Conservation (phyloP, 1,140 invertebrate species). For the Drosophila repletoides region DNA sequence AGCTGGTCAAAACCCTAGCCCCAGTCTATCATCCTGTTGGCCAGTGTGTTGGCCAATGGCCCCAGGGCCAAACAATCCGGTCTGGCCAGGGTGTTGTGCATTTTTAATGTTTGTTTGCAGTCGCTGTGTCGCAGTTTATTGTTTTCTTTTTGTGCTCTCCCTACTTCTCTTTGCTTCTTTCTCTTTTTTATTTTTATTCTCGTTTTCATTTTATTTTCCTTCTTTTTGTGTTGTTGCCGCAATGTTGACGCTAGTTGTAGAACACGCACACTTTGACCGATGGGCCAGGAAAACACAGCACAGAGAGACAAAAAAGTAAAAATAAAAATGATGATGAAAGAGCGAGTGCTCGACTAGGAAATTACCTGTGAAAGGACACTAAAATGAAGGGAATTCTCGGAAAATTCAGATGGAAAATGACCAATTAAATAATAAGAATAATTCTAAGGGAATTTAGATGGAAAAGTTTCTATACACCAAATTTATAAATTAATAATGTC, state of each 20-base stretch:
- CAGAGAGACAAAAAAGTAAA: not conserved
- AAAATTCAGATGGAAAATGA: too few species aligned
- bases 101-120: constrained; percentile 68
- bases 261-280: constrained; percentile 50
- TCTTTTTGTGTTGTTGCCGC: constrained; percentile 25
- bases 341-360: not conserved
- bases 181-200: not conserved
- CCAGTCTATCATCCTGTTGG: not conserved
- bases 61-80: constrained; percentile 3
- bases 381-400: too few species aligned
- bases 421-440: too few species aligned
- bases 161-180: not conserved
- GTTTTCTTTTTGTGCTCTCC: constrained; percentile 1
- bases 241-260: constrained; percentile 41
- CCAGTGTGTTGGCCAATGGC: constrained; percentile 19
- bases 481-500: too few species aligned
- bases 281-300: constrained; percentile 2
- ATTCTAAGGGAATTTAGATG: too few species aligned
- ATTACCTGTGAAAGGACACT: not conserved
- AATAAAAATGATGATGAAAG: too few species aligned
- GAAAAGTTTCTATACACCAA: too few species aligned
- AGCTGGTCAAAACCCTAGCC: not conserved
- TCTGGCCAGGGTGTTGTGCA: constrained; percentile 32
- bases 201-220: constrained; percentile 10
- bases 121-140: constrained; percentile 58